These are phyloP conservation scores for Lithophane leautieri DNA, from an alignment of 2,888 invertebrate genomes.

Conservation along the genomic window DNA sequence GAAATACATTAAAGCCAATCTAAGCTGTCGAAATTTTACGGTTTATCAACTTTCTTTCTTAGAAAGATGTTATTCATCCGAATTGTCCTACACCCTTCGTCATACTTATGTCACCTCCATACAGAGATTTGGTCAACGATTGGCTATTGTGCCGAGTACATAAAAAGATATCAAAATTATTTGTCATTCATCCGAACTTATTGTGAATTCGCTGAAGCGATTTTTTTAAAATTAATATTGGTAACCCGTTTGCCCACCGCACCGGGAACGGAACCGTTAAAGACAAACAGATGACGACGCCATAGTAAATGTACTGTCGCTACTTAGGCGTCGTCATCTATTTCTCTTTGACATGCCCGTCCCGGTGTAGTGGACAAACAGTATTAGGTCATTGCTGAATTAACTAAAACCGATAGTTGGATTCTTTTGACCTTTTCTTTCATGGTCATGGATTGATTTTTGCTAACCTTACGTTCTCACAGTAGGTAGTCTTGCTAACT, in stretches of 20 bases:
- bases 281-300: too few species aligned
- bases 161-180: conserved; percentile 13
- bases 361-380: too few species aligned
- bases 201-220: background rate
- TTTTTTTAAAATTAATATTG: too few species aligned
- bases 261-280: too few species aligned
- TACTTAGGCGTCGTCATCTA: too few species aligned
- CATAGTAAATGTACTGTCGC: too few species aligned
- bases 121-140: conserved; percentile 23
- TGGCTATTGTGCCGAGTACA: conserved; percentile 32
- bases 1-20: background rate
- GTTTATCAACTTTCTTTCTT: background rate
- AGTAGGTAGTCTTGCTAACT: background rate
- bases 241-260: too few species aligned
- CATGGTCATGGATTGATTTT: background rate
- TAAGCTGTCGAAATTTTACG: background rate
- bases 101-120: conserved; percentile 40
- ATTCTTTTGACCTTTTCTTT: background rate
- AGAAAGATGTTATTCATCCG: background rate
- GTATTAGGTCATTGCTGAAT: background rate
- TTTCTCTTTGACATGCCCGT: too few species aligned
- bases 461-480: background rate
- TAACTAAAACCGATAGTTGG: background rate
- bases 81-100: conserved; percentile 34
- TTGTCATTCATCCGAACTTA: background rate